A percentile compares a stretch with the other conserved stretches of the same genome.
These are phyloP conservation scores for Lysandra coridon DNA, from an alignment of 2,888 invertebrate species.

Conservation along the genomic window DNA sequence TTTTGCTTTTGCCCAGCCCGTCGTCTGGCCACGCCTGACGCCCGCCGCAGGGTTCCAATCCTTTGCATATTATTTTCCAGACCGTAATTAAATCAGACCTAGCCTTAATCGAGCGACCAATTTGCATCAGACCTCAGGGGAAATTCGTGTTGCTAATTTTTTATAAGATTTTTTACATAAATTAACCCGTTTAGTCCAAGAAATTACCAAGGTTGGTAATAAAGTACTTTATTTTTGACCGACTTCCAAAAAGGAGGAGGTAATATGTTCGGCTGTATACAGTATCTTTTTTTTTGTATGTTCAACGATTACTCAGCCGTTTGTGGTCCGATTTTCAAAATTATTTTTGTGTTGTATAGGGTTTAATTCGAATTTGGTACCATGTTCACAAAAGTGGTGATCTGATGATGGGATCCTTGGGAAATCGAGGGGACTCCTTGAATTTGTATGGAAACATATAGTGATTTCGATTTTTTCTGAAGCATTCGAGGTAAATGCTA, in stretches of 20 bases:
- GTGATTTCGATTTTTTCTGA: no score
- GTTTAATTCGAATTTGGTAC: no score
- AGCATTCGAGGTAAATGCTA: no score
- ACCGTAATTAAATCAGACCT: conserved; percentile 17
- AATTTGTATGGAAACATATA: not conserved
- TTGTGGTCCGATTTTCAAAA: no score
- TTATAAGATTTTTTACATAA: not conserved
- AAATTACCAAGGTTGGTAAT: not conserved
- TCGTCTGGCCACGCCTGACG: not conserved
- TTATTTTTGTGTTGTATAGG: no score
- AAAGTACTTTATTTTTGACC: not conserved
- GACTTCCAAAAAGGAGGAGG: no score
- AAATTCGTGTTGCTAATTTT: not conserved
- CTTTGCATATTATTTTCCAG: conserved; percentile 28
- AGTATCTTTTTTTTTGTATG: no score
- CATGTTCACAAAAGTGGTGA: no score
- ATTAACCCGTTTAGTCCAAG: not conserved
- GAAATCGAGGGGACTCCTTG: no score
- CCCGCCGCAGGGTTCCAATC: conserved; percentile 21
- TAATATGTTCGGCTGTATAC: no score
- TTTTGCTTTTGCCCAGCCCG: not conserved
- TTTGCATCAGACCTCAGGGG: conserved; percentile 1
- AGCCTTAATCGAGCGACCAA: conserved; percentile 21
- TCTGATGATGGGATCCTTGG: no score
- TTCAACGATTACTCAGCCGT: no score